phyloP scores from a whole-genome alignment of 2,888 invertebrate genomes.

The Uloborus plumipes region DNA sequence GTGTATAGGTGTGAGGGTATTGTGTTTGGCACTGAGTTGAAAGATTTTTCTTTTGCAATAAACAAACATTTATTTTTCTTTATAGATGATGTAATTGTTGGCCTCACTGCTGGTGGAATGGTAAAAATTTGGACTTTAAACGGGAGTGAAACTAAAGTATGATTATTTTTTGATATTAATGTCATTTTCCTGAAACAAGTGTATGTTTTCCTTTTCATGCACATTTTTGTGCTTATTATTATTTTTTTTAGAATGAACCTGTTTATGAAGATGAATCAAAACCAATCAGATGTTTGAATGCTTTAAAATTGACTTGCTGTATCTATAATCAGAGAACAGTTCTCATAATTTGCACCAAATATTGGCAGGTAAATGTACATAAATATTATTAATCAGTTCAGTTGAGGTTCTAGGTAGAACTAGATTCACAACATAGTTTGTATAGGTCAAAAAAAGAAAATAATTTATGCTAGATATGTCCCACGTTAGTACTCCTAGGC shows the following conservation, averaged over 20 bases:
- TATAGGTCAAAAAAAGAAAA: too few relatives aligned
- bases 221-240: not conserved
- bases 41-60: not conserved
- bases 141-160: slow-evolving; percentile 84
- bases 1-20: too few relatives aligned
- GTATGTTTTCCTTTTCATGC: not conserved
- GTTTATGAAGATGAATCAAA: slow-evolving; percentile 97
- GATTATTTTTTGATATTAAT: not conserved
- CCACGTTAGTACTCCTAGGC: too few relatives aligned
- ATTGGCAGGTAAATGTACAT: slow-evolving; percentile 84
- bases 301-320: slow-evolving; percentile 92
- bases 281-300: slow-evolving; percentile 93
- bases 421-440: too few relatives aligned
- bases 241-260: slow-evolving; percentile 61
- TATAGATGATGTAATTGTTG: slow-evolving; percentile 92
- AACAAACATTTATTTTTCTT: not conserved
- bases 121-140: slow-evolving; percentile 97
- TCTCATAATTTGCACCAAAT: slow-evolving; percentile 94
- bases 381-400: too few relatives aligned
- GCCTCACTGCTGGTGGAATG: slow-evolving; percentile 94
- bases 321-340: slow-evolving; percentile 96
- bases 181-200: too few relatives aligned
- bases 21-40: not conserved
- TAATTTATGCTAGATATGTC: too few relatives aligned
- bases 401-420: too few relatives aligned